Conservation (phyloP, 2,797 vertebrate species). For the Chloroceryle amazona region DNA sequence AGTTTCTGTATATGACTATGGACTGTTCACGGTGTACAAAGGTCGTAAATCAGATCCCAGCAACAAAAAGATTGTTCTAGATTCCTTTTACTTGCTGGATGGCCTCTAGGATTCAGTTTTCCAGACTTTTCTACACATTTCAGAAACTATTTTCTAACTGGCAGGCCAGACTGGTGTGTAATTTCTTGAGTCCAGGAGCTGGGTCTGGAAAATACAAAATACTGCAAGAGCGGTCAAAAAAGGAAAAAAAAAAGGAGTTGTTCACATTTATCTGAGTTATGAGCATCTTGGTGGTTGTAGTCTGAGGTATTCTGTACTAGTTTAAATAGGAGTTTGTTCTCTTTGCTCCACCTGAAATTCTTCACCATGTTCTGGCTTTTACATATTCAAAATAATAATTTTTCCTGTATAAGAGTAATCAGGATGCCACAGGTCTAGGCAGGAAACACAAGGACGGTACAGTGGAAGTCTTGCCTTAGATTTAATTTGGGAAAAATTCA, state of each 20-base stretch:
- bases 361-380: not conserved
- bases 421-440: not conserved
- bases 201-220: not conserved
- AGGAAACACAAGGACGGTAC: not conserved
- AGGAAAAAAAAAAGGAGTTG: rapidly evolving
- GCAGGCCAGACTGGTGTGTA: not conserved
- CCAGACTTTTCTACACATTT: not conserved
- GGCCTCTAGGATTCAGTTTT: not conserved
- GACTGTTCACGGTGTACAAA: not conserved
- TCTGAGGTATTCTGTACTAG: not conserved
- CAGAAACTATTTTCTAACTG: not conserved
- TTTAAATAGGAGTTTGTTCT: not conserved
- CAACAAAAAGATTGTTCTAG: not conserved
- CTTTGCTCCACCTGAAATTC: not conserved
- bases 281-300: not conserved
- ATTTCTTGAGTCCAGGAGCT: not conserved
- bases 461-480: not conserved
- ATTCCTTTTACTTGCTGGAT: not conserved
- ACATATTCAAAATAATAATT: not conserved
- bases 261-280: not conserved
- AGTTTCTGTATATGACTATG: not conserved
- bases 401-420: not conserved
- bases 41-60: not conserved
- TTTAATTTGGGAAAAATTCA: not conserved
- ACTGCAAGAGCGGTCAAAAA: not conserved